Evolutionary conservation across 2,888 invertebrate genomes (phyloP), one percentile per base, ranked within the genome.

Genomic region (Stictocephala bisonia): DNA sequence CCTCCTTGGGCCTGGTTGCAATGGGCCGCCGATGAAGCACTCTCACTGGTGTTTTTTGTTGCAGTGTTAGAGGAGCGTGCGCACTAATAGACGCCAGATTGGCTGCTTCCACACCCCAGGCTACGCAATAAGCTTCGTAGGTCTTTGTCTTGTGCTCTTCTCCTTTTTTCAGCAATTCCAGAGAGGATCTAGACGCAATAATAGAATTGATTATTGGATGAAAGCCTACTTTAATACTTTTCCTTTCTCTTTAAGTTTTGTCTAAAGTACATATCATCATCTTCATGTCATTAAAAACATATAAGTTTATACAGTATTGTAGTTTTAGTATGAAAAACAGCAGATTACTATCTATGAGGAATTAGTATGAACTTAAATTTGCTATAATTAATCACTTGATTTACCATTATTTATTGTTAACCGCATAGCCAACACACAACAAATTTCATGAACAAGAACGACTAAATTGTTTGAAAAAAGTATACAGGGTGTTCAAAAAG

Each of bases 71-170:
- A 58, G 86, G 82, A 79, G 72, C 50, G 56, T 53, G 41, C 1
- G 20, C 22, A 2, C 67, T 56, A 7, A 75, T 31, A 4, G 71
- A 71, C 22, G 51, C 58, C 35, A 78, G 53, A 0, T 22, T 60
- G 11, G 60, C 66, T 1, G 60, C 64, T 26, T 50, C 44, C 4
- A 73, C 71, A 18, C 74, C 73, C 56, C 74, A 56, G 6, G 76
- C 74, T 11, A 79, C 60, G 79, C 96, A 96, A 1, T 96, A 84
- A 0, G 96, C 96, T 71, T 90, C 87, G 84, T 99, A 99, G 0
- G 89, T 89, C 85, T 99, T 99, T 11, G 89, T 90, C 84, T 98
- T 98, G 20, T 88, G 87, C 81, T 94, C 92, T 84, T 97, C 97
- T 0, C 97, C 97, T 76, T 90, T 87, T 84, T 96, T 97, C 53